Percentiles rank a stretch among this genome's conserved stretches.
Conservation (phyloP, 2,113 vertebrate species). For the Athene cunicularia region DNA sequence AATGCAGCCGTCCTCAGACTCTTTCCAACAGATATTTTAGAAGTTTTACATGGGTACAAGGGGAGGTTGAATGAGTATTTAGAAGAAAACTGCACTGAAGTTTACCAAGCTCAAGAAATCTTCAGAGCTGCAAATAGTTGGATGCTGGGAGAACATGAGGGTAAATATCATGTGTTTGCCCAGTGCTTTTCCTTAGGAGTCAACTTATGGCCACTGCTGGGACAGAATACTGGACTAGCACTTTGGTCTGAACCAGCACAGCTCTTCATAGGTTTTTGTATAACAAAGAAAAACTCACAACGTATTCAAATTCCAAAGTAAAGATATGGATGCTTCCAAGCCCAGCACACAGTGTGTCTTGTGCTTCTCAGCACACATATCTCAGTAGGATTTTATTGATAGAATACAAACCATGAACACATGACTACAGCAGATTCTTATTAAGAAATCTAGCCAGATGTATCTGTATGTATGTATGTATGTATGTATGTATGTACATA, state of each 20-base stretch:
- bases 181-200: not conserved
- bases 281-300: not conserved
- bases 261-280: not conserved
- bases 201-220: not conserved
- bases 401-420: not conserved
- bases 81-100: not conserved
- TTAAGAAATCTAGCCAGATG: not conserved
- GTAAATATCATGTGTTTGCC: not conserved
- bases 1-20: not conserved
- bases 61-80: not conserved
- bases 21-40: not conserved
- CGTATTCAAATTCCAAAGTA: not conserved
- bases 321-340: not conserved
- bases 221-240: not conserved
- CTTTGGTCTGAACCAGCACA: not conserved
- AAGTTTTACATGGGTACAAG: not conserved
- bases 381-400: not conserved
- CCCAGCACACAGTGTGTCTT: not conserved
- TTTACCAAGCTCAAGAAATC: not conserved
- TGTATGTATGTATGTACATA: not conserved
- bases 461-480: not conserved
- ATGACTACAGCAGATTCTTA: not conserved
- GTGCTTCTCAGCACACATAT: not conserved
- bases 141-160: not conserved
- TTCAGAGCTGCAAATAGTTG: not conserved